Evolutionary conservation across 2,888 invertebrate species (phyloP).

Genomic region (Macroteleia sp.): DNA sequence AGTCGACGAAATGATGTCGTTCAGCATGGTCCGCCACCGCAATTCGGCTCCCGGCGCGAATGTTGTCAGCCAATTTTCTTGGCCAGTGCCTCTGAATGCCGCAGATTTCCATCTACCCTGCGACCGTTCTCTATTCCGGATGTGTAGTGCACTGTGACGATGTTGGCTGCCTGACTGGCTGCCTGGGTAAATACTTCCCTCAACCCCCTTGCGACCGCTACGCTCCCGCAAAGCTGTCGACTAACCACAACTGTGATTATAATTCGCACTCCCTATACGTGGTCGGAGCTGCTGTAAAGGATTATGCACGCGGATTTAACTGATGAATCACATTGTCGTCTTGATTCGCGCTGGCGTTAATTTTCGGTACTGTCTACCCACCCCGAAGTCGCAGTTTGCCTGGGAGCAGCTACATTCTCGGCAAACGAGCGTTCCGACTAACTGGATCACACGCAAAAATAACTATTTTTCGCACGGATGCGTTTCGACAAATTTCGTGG

Average conservation of each 20-base stretch:
- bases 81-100: constrained; percentile 84
- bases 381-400: constrained; percentile 54
- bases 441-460: constrained; percentile 60
- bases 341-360: constrained; percentile 84
- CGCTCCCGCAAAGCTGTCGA: constrained; percentile 65
- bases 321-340: constrained; percentile 85
- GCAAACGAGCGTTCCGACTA: constrained; percentile 51
- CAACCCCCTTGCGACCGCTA: constrained; percentile 52
- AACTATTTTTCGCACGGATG: constrained; percentile 42
- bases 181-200: constrained; percentile 75
- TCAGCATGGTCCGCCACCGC: constrained; percentile 66
- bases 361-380: constrained; percentile 73
- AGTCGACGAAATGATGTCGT: constrained; percentile 65
- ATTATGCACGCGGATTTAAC: constrained; percentile 84
- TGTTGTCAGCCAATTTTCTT: constrained; percentile 84
- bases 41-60: constrained; percentile 80
- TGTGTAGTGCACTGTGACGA: constrained; percentile 77
- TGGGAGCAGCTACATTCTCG: constrained; percentile 51
- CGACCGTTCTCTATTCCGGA: constrained; percentile 72
- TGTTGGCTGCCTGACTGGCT: constrained; percentile 69
- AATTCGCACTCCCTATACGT: constrained; percentile 78
- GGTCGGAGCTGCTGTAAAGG: constrained; percentile 79
- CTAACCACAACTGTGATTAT: constrained; percentile 84
- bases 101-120: constrained; percentile 83
- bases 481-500: neutral